These are phyloP conservation scores for Drosophila parvula DNA, from an alignment of 1,140 invertebrate species.

Conservation along the genomic window DNA sequence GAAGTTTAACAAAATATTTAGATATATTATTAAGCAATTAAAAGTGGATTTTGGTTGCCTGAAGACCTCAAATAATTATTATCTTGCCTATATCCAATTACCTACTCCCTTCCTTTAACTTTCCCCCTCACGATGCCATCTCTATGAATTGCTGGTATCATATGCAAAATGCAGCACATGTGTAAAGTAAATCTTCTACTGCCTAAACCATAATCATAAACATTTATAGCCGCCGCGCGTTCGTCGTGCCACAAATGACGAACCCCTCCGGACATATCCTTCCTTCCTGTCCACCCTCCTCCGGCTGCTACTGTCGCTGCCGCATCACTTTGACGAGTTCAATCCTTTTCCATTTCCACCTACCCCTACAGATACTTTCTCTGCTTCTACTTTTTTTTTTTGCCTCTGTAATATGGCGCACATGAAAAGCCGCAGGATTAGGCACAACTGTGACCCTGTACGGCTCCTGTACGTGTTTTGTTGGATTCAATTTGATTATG, in stretches of 20 bases:
- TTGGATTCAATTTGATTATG: conserved; percentile 76
- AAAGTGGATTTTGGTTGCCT: neutral
- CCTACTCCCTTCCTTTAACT: neutral
- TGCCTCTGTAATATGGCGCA: conserved; percentile 43
- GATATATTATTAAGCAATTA: neutral
- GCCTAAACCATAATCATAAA: conserved; percentile 79
- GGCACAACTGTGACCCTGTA: conserved; percentile 70
- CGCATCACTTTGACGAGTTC: conserved; percentile 76
- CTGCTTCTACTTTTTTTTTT: conserved; percentile 8
- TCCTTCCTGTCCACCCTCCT: neutral
- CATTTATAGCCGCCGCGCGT: conserved; percentile 76
- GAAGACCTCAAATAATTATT: neutral
- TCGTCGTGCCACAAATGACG: conserved; percentile 31
- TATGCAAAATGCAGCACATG: conserved; percentile 82
- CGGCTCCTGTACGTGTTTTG: conserved; percentile 28
- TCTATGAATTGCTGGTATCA: conserved; percentile 49
- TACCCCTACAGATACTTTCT: conserved; percentile 10
- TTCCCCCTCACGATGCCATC: conserved; percentile 20
- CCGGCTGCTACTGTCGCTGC: conserved; percentile 4
- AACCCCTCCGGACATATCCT: conserved; percentile 41
- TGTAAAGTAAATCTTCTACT: conserved; percentile 76
- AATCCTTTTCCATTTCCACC: conserved; percentile 63
- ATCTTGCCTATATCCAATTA: neutral
- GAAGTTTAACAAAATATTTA: neutral
- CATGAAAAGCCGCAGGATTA: conserved; percentile 79